Base-by-base conservation (phyloP, 2,888 invertebrate genomes). In the Mamestra brassicae region DNA sequence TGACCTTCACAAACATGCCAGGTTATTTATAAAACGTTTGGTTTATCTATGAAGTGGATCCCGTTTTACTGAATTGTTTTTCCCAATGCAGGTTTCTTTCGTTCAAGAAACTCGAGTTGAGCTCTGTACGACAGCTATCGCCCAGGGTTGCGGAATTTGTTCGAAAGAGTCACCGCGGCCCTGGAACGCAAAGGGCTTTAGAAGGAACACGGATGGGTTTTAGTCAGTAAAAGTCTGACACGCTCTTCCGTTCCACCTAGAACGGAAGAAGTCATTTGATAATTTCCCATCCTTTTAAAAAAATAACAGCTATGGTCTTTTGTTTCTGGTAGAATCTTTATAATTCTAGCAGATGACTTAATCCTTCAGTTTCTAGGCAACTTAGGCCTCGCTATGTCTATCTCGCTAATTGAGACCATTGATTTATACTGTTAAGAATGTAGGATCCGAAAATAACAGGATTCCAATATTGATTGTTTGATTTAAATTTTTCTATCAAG, bases 1-100 rank as follows among this genome's bases (percentile, higher is more conserved):
- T 65, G 79, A 66, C 73, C 83, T 80, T 82, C 72, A 52, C 17
- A 66, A 55, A 34, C 64, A 66, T 47, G 72, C 66, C 78, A 61
- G 54, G 50, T 58, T 80, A 80, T 80, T 80, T 70, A 57, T 83
- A 77, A 69, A 58, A 38, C 62, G 26, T 45, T 64, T 70, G 58
- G 67, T 60, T 60, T 68, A 54, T 77, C 45, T 62, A 38, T 47
- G 17, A 54, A 42, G n/a, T 54, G 47, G 50, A 69, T 64, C 34
- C 61, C 13, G 36, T 47, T 81, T 57, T 54, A 36, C 26, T 52
- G 17, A 15, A 61, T 17, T 45, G 34, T 38, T 36, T 74, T 55
- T 15, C 7, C 34, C 6, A n/a, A 54, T 13, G 5, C 34, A 45
- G n/a, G 47, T 17, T 8, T 15, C 4, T 45, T 74, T 52, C 13